phyloP scores from a whole-genome alignment of 2,797 vertebrate genomes.

The Sciurus vulgaris region DNA sequence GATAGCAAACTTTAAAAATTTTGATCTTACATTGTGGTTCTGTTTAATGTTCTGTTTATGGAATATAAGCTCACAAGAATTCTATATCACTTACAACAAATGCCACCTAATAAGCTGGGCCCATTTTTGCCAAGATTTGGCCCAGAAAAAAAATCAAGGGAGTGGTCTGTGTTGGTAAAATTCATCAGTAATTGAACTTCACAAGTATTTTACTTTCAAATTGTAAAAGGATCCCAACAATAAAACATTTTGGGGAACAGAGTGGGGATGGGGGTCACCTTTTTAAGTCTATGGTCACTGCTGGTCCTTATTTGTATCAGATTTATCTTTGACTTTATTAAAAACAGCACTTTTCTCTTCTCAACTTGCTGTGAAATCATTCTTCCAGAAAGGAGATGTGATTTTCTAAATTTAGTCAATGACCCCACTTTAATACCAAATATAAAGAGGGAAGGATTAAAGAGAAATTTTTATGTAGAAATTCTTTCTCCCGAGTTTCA shows the following conservation, averaged over 20 bases:
- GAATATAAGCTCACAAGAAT: neutral
- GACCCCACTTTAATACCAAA: constrained; percentile 10
- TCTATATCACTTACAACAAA: constrained; percentile 26
- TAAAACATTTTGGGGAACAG: neutral
- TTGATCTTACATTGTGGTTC: neutral
- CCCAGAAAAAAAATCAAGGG: neutral
- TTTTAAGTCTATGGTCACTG: neutral
- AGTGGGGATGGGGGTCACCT: neutral
- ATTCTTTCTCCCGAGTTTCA: neutral
- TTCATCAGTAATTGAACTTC: constrained; percentile 78
- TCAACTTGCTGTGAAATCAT: constrained; percentile 51
- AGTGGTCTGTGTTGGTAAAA: constrained; percentile 53
- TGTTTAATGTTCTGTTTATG: neutral
- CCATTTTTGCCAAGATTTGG: constrained; percentile 52
- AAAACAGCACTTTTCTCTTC: neutral
- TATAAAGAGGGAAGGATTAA: constrained; percentile 40
- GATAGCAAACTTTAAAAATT: neutral
- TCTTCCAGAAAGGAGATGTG: constrained; percentile 52
- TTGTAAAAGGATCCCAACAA: neutral
- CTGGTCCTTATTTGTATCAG: neutral
- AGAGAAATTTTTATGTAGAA: neutral
- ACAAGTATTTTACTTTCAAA: constrained; percentile 64
- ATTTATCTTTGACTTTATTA: constrained; percentile 6
- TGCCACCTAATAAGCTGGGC: neutral
- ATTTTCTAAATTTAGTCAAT: constrained; percentile 52